Percentiles rank a stretch among this genome's conserved stretches.
Evolutionary conservation across 2,113 vertebrate species (phyloP).

Genomic region (Opisthocomus hoazin): DNA sequence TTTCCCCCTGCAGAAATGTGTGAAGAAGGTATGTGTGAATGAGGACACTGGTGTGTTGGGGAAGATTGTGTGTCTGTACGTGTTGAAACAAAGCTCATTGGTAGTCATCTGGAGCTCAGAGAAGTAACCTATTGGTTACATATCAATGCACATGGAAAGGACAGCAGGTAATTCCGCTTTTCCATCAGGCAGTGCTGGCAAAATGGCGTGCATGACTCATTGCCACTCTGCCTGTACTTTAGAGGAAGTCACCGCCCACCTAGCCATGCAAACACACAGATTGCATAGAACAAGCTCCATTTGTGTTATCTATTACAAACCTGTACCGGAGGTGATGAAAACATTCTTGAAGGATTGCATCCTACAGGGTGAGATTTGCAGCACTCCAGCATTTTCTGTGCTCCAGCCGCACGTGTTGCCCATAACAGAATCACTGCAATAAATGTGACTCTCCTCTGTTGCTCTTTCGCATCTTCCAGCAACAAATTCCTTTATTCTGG

Average conservation of each 20-base stretch:
- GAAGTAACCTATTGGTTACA: background rate
- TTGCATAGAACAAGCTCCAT: background rate
- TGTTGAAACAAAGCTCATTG: background rate
- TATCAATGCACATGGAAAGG: background rate
- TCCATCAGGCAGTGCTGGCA: background rate
- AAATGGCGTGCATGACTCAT: background rate
- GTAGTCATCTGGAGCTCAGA: background rate
- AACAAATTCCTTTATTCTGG: background rate
- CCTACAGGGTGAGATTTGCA: background rate
- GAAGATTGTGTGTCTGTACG: background rate
- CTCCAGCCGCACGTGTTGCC: background rate
- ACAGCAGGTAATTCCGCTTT: background rate
- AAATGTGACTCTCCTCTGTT: background rate
- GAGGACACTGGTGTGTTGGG: background rate
- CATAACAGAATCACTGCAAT: background rate
- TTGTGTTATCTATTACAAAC: background rate
- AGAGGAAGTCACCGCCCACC: background rate
- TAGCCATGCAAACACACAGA: background rate
- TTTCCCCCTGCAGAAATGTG: background rate
- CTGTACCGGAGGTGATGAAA: background rate
- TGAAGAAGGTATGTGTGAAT: rapidly evolving
- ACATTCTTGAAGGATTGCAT: background rate
- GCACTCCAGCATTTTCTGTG: background rate
- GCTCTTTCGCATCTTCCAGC: background rate
- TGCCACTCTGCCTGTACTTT: background rate